These are phyloP conservation scores for Pongo pygmaeus DNA, from an alignment of 2,113 vertebrate genomes.

Conservation along the genomic window DNA sequence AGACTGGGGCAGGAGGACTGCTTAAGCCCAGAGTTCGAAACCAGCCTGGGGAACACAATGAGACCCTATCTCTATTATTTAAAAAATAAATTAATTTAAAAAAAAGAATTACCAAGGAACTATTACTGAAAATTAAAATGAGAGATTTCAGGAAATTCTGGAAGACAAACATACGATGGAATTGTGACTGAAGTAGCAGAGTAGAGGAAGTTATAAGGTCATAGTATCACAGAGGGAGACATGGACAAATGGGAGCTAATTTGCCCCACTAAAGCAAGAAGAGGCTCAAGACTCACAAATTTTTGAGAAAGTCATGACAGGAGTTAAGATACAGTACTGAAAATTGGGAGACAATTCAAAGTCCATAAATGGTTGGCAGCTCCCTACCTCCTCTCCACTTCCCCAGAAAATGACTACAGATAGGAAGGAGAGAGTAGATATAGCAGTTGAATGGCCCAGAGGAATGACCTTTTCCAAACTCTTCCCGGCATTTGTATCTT, in stretches of 20 bases:
- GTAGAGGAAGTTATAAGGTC: neutral
- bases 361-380: neutral
- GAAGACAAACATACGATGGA: neutral
- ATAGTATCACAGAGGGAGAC: neutral
- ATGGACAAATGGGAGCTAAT: neutral
- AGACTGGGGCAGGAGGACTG: too few species aligned
- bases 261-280: neutral
- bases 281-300: neutral
- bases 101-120: neutral
- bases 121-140: constrained; percentile 19
- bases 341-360: neutral
- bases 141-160: neutral
- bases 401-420: neutral
- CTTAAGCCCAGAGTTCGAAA: too few species aligned
- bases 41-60: too few species aligned
- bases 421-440: neutral
- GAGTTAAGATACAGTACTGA: neutral
- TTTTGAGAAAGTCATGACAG: neutral
- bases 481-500: neutral
- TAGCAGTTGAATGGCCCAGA: neutral
- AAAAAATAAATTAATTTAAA: too few species aligned
- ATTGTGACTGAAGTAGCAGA: neutral
- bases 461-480: neutral
- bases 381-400: neutral
- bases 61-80: too few species aligned